Base-by-base conservation (phyloP, 2,888 invertebrate genomes). In the Mantis religiosa region DNA sequence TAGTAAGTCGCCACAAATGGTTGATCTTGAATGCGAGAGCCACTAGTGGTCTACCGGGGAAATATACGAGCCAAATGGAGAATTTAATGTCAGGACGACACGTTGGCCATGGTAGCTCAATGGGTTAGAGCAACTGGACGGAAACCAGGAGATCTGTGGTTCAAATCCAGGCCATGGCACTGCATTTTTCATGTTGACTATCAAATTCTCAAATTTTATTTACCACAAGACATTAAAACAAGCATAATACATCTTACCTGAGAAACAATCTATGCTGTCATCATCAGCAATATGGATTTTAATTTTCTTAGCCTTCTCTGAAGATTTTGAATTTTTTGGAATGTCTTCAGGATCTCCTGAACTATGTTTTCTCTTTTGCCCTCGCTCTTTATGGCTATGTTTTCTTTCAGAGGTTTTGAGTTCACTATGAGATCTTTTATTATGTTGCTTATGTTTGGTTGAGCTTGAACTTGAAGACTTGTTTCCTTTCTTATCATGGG, bases 221-320 rank as follows among this genome's bases (percentile, higher is more conserved):
- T 41, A 41, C 41, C 12, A 34, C 6, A 41, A 41, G 12, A 41
- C 41, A 12, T 41, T 71, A 71, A 20, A 71, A 71, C 20, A 15
- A 71, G 25, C 25, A 71, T 20, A 2, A 20, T 2, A 81, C n/a
- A 87, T 91, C 90, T 92, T 93, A 95, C 95, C 95, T 93, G 96
- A 96, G 88, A 95, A 95, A 91, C 95, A 95, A 92, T 96, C 96
- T 90, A 97, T 97, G 87, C 96, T 95, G 91, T 95, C 95, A 89
- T 95, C 95, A 90, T 93, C 94, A 85, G 94, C 93, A 88, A 88
- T 82, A 54, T 90, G 89, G 87, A 91, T 91, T 81, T 92, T 92
- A 83, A 92, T 91, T 88, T 92, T 92, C 28, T 91, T 85, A 90
- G 92, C 92, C 90, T 91, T 91, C 6, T 90, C 87, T 86, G 54